Evolutionary conservation across 2,113 vertebrate species (phyloP).

Genomic region (Seriola aureovittata): DNA sequence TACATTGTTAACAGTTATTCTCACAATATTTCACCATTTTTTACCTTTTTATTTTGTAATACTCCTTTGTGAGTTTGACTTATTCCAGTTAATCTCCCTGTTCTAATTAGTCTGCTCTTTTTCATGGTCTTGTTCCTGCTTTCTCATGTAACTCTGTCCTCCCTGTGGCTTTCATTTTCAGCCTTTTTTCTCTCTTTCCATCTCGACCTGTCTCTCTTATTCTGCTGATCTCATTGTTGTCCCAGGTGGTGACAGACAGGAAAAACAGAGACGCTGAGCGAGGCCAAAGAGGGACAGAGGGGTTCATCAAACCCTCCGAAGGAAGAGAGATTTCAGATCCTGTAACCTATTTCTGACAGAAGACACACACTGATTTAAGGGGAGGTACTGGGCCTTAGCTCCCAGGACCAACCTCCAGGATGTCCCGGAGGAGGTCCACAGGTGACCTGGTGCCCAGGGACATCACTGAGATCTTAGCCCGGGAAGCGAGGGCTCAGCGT

Average conservation of each 20-base stretch:
- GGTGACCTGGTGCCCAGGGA: slow-evolving; percentile 87
- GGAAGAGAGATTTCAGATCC: slow-evolving; percentile 16
- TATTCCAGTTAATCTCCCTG: slow-evolving; percentile 12
- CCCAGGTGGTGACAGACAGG: slow-evolving; percentile 73
- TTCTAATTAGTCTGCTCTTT: slow-evolving; percentile 15
- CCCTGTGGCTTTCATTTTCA: slow-evolving; percentile 17
- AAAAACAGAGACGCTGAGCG: slow-evolving; percentile 49
- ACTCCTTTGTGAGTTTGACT: not conserved
- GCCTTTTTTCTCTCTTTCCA: slow-evolving; percentile 23
- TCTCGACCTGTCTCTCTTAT: slow-evolving; percentile 43
- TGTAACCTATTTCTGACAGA: not conserved
- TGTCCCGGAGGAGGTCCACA: slow-evolving; percentile 84
- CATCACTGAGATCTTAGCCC: slow-evolving; percentile 84
- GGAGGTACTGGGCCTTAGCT: not conserved
- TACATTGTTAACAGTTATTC: slow-evolving; percentile 8
- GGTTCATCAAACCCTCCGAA: slow-evolving; percentile 32
- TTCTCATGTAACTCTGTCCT: slow-evolving; percentile 11
- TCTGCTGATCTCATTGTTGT: slow-evolving; percentile 71
- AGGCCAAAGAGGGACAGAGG: slow-evolving; percentile 49
- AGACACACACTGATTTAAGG: not conserved
- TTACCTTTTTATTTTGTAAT: not conserved
- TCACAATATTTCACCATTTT: not conserved
- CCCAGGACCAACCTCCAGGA: slow-evolving; percentile 71
- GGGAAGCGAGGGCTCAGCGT: slow-evolving; percentile 79
- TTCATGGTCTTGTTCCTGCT: not conserved